These are phyloP conservation scores for Melanotaenia parkinsoni DNA, from an alignment of 2,797 vertebrate species.

Conservation along the genomic window DNA sequence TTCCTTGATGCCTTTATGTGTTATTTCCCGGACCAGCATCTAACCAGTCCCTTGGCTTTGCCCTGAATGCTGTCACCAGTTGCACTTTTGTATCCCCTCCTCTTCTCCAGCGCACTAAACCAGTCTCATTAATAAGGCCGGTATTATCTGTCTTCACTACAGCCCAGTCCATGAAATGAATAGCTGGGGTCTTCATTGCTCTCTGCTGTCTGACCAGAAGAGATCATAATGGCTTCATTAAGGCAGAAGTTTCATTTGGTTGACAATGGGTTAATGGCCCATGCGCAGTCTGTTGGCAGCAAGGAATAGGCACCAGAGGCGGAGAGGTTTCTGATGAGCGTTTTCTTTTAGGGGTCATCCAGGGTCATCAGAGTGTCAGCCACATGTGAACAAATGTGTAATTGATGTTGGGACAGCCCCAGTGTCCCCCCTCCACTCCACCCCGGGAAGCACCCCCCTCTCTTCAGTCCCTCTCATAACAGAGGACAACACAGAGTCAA, in stretches of 20 bases:
- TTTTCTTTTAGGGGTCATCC: constrained; percentile 82
- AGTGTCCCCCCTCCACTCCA: constrained; percentile 52
- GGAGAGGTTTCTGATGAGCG: constrained; percentile 79
- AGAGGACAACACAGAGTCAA: constrained; percentile 76
- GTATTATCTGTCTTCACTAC: constrained; percentile 78
- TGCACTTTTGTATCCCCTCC: constrained; percentile 75
- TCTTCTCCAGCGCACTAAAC: constrained; percentile 80
- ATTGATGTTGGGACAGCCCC: constrained; percentile 85
- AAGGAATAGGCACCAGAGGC: constrained; percentile 64
- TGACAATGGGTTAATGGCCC: constrained; percentile 88
- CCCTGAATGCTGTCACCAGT: constrained; percentile 77
- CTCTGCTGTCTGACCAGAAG: constrained; percentile 81
- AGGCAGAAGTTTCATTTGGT: constrained; percentile 87
- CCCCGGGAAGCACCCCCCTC: constrained; percentile 73
- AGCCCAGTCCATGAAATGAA: constrained; percentile 87
- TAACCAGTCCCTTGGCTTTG: constrained; percentile 62
- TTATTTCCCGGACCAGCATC: constrained; percentile 59
- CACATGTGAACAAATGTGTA: constrained; percentile 86
- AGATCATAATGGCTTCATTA: constrained; percentile 90
- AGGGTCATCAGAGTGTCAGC: constrained; percentile 81
- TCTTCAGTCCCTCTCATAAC: constrained; percentile 68
- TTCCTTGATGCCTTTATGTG: constrained; percentile 3
- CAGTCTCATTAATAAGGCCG: constrained; percentile 82
- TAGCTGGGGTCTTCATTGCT: constrained; percentile 84
- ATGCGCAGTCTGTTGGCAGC: constrained; percentile 78